Evolutionary conservation across 2,113 vertebrate species (phyloP).

Genomic region (Rhipidura dahli): DNA sequence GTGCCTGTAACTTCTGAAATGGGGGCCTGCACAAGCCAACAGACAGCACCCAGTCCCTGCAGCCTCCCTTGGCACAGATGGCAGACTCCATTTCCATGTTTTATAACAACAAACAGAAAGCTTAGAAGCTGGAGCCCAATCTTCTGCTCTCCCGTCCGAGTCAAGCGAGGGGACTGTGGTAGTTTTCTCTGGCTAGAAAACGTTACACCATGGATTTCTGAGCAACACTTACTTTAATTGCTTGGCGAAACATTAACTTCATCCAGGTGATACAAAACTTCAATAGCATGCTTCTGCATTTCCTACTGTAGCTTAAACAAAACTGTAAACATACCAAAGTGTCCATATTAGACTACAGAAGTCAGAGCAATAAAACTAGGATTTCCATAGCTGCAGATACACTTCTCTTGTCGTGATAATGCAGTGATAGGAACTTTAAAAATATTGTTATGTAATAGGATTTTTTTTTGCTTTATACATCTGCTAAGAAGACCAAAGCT

Average conservation of each 20-base stretch:
- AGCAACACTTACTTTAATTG: slow-evolving; percentile 45
- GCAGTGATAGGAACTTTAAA: background rate
- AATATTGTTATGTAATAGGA: background rate
- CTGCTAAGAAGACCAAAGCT: background rate
- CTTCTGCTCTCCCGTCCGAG: background rate
- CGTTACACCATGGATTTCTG: background rate
- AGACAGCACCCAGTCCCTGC: background rate
- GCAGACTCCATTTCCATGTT: accelerated
- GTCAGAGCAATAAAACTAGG: slow-evolving; percentile 29
- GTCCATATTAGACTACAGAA: slow-evolving; percentile 14
- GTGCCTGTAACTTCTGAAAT: too few species aligned
- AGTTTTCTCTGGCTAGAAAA: background rate
- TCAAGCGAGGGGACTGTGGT: background rate
- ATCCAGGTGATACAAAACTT: slow-evolving; percentile 46
- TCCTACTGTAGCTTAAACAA: slow-evolving; percentile 42
- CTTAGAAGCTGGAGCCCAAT: background rate
- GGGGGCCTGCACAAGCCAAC: background rate
- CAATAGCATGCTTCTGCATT: slow-evolving; percentile 46
- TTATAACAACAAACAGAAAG: background rate
- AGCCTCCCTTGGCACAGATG: accelerated
- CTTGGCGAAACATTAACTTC: slow-evolving; percentile 36
- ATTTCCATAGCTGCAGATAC: background rate
- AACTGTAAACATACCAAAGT: slow-evolving; percentile 17
- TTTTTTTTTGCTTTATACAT: slow-evolving; percentile 6
- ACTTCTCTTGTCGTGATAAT: background rate